These are phyloP conservation scores for Aspidiotus rigidus DNA, from an alignment of 2,888 invertebrate species.

Conservation along the genomic window DNA sequence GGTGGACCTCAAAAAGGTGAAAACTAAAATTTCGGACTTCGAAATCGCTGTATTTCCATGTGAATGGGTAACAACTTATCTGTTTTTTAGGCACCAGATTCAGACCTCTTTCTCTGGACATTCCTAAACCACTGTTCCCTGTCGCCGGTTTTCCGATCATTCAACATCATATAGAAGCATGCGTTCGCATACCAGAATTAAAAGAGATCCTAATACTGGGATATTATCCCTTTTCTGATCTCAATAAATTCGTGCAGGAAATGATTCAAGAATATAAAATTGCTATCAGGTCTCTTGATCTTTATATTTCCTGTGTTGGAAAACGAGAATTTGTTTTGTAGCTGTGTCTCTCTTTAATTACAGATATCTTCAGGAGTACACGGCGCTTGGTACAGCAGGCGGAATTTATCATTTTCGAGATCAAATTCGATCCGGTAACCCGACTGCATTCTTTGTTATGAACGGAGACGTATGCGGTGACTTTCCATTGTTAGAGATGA, in stretches of 20 bases:
- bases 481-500: slow-evolving; percentile 78
- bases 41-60: not conserved
- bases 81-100: slow-evolving; percentile 78
- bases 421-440: slow-evolving; percentile 78
- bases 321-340: too few species aligned
- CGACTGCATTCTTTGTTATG: slow-evolving; percentile 82
- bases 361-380: slow-evolving; percentile 85
- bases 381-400: slow-evolving; percentile 89
- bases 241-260: slow-evolving; percentile 75
- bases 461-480: slow-evolving; percentile 98
- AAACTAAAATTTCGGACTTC: not conserved
- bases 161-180: slow-evolving; percentile 95
- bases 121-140: slow-evolving; percentile 96
- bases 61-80: slow-evolving; percentile 29
- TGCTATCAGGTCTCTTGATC: slow-evolving; percentile 57
- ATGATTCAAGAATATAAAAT: slow-evolving; percentile 76
- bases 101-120: slow-evolving; percentile 87
- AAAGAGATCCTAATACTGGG: slow-evolving; percentile 91
- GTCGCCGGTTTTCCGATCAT: slow-evolving; percentile 92
- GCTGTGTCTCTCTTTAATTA: too few species aligned
- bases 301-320: too few species aligned
- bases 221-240: slow-evolving; percentile 74
- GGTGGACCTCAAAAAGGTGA: slow-evolving; percentile 94
- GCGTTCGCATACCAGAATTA: slow-evolving; percentile 63
- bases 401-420: slow-evolving; percentile 95